Base-by-base conservation (phyloP, 2,113 vertebrate genomes). In the Hirundichthys speculiger region DNA sequence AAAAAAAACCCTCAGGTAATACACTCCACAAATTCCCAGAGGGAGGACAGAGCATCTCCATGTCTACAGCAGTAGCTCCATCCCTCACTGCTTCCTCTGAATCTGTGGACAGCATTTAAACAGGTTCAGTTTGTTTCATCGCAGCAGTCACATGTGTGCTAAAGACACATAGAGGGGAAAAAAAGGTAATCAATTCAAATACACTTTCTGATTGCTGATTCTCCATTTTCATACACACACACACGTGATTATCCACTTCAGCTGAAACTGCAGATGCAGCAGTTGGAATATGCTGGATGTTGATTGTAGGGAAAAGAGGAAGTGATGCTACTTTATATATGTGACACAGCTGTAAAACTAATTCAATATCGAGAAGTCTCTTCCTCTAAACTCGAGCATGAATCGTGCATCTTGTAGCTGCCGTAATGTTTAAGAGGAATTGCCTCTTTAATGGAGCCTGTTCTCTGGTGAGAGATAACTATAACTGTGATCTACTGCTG, bases 261-360 rank as follows among this genome's bases (percentile, higher is more conserved):
- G 73, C 75, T 70, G 80, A 80, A 70, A 51, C 48, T 54, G 72
- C 69, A 75, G 47, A 79, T 70, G 38, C 21, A 40, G 58, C 60
- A 42, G 10, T 49, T 60, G 27, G 57, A 74, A 80, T 83, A 69
- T 83, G 71, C 25, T 75, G 69, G 72, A 57, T 64, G 63, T 47
- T 59, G 54, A 73, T 70, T 68, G 59, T 54, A 52, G 62, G 40
- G 30, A 15, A 60, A 70, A 48, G 48, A 46, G 63, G 47, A 27
- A 58, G 25, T 79, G 81, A 46, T 41, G 63, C 77, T 70, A 77
- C 45, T 77, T 51, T 61, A 63, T 76, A 46, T 52, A 49, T 62
- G 41, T 49, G 77, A 65, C 53, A 43, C 51, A 47, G 55, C 78
- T 41, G 82, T 90, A 80, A 86, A 88, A 74, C 61, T 70, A 75